Conservation (phyloP, 2,797 vertebrate genomes). For the Glossophaga mutica region DNA sequence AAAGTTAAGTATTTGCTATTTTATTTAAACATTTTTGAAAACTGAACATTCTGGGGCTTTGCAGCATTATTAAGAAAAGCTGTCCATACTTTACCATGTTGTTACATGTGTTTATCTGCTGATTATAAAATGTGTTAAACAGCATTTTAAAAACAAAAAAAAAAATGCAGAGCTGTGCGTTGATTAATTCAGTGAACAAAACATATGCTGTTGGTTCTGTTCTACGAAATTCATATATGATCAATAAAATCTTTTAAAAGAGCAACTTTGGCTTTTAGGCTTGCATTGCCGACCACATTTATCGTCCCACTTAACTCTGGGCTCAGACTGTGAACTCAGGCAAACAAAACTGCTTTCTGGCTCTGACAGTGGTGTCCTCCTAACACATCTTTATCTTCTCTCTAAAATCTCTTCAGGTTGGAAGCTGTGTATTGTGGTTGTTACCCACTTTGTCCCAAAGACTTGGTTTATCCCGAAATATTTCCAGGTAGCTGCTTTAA, state of each 20-base stretch:
- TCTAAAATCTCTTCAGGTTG: conserved; percentile 84
- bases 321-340: conserved; percentile 63
- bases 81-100: conserved; percentile 84
- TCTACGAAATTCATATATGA: conserved; percentile 86
- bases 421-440: conserved; percentile 97
- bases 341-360: conserved; percentile 63
- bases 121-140: conserved; percentile 89
- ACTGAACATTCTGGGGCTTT: conserved; percentile 64
- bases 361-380: conserved; percentile 52
- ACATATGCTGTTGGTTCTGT: conserved; percentile 88
- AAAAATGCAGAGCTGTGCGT: conserved; percentile 84
- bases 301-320: conserved; percentile 46
- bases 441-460: conserved; percentile 94
- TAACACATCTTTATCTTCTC: conserved; percentile 66
- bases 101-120: conserved; percentile 87
- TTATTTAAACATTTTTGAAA: conserved; percentile 53
- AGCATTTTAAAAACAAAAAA: conserved; percentile 87
- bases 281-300: conserved; percentile 71
- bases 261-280: conserved; percentile 82
- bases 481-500: conserved; percentile 90
- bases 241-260: conserved; percentile 86
- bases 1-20: conserved; percentile 64
- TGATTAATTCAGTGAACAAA: conserved; percentile 88
- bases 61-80: conserved; percentile 84
- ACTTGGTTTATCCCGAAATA: conserved; percentile 96